phyloP scores from a whole-genome alignment of 1,140 invertebrate genomes.

The Frieseomelitta varia region DNA sequence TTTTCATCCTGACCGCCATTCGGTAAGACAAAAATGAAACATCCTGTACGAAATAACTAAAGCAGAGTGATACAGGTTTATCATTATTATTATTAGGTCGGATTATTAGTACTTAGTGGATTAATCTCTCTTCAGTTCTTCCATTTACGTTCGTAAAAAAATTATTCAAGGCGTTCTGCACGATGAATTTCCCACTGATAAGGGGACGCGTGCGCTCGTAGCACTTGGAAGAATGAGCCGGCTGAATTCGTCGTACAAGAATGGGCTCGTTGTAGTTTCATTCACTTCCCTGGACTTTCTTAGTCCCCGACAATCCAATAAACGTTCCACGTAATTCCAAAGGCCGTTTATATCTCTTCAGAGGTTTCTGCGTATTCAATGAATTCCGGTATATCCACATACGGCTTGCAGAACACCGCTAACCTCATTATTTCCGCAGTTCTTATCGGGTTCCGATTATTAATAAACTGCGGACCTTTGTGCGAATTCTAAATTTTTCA shows the following conservation, averaged over 20 bases:
- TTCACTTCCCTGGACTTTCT: conserved; percentile 50
- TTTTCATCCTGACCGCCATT: no score
- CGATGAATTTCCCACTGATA: conserved; percentile 41
- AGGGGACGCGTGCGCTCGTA: conserved; percentile 9
- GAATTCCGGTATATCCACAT: neutral
- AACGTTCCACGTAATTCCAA: conserved; percentile 25
- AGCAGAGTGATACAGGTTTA: no score
- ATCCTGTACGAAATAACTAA: no score
- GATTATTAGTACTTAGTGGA: no score
- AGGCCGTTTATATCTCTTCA: conserved; percentile 19
- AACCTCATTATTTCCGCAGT: neutral
- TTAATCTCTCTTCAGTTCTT: no score
- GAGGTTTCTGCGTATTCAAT: conserved; percentile 23
- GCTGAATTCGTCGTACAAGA: neutral
- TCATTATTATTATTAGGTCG: no score
- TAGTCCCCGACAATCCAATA: conserved; percentile 14
- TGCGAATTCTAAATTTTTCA: no score
- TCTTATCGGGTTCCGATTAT: neutral
- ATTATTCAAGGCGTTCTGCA: conserved; percentile 21
- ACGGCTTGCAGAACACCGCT: neutral
- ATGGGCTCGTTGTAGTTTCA: conserved; percentile 50
- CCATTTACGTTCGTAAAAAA: no score
- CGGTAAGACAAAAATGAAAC: no score
- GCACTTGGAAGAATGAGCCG: conserved; percentile 48
- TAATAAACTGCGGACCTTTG: no score